Evolutionary conservation across 2,888 invertebrate species (phyloP).

Genomic region (Prenolepis imparis): DNA sequence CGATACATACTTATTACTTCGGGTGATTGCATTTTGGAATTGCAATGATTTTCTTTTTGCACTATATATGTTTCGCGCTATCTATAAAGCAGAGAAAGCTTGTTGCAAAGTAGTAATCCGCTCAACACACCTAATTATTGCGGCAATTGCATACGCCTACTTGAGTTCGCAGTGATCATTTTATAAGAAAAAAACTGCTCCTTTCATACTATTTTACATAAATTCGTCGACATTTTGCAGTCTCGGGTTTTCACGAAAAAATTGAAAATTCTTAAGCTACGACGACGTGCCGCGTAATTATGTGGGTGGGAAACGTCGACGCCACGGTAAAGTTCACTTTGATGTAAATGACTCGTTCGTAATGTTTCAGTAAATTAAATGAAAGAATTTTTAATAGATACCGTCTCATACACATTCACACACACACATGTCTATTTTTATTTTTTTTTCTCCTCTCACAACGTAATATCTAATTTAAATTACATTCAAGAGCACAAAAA

Average conservation of each 20-base stretch:
- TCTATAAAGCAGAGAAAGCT: constrained; percentile 10
- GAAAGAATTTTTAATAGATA: constrained; percentile 30
- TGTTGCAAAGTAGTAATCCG: constrained; percentile 11
- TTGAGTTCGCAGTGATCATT: not conserved
- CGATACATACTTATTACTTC: constrained; percentile 11
- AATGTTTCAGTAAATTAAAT: constrained; percentile 17
- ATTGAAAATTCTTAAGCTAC: constrained; percentile 32
- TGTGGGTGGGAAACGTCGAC: constrained; percentile 17
- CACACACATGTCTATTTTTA: constrained; percentile 6
- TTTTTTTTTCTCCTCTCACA: not conserved
- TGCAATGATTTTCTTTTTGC: not conserved
- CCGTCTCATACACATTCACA: not conserved
- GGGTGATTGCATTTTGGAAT: constrained; percentile 30
- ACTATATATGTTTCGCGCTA: not conserved
- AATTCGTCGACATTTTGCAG: constrained; percentile 9
- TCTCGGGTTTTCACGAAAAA: constrained; percentile 6
- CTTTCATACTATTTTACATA: constrained; percentile 10
- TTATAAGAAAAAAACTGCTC: constrained; percentile 4
- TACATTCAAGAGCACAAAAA: not conserved
- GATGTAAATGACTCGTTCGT: constrained; percentile 19
- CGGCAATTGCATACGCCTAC: constrained; percentile 4
- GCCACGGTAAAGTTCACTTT: constrained; percentile 38
- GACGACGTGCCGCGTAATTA: constrained; percentile 23
- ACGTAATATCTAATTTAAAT: not conserved
- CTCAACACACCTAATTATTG: not conserved